Conservation (phyloP, 2,113 vertebrate species). For the Mustelus asterias region DNA sequence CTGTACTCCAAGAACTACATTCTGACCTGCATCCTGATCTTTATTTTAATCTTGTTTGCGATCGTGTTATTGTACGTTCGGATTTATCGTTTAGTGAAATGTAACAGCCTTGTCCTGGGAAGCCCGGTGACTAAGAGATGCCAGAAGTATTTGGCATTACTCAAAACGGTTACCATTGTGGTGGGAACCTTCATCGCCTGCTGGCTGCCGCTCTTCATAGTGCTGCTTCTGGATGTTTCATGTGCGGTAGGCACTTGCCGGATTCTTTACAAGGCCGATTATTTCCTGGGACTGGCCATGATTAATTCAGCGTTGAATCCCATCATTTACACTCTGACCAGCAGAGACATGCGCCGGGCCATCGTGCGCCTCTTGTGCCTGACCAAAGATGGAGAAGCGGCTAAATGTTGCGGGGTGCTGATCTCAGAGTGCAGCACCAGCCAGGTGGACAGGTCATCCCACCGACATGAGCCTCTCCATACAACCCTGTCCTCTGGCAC, state of each 20-base stretch:
- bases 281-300: slow-evolving; percentile 80
- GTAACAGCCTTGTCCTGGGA: slow-evolving; percentile 59
- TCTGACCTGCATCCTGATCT: slow-evolving; percentile 72
- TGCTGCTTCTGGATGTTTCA: slow-evolving; percentile 73
- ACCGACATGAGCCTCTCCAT: slow-evolving; percentile 62
- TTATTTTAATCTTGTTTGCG: slow-evolving; percentile 64
- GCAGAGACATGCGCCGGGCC: slow-evolving; percentile 72
- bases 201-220: slow-evolving; percentile 78
- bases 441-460: slow-evolving; percentile 60
- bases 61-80: slow-evolving; percentile 77
- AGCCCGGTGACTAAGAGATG: slow-evolving; percentile 55
- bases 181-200: slow-evolving; percentile 77
- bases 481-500: slow-evolving; percentile 63
- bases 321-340: slow-evolving; percentile 85
- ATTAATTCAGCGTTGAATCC: slow-evolving; percentile 83
- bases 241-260: slow-evolving; percentile 55
- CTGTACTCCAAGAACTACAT: slow-evolving; percentile 81
- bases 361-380: slow-evolving; percentile 70
- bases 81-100: slow-evolving; percentile 77
- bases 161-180: slow-evolving; percentile 79
- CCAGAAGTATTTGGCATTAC: slow-evolving; percentile 69
- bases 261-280: slow-evolving; percentile 72
- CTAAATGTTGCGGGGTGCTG: slow-evolving; percentile 57
- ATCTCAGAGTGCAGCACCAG: slow-evolving; percentile 72
- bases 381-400: slow-evolving; percentile 48